A percentile compares a stretch with the other conserved stretches of the same genome.
Evolutionary conservation across 2,888 invertebrate genomes (phyloP).

Genomic region (Catocala fraxini): DNA sequence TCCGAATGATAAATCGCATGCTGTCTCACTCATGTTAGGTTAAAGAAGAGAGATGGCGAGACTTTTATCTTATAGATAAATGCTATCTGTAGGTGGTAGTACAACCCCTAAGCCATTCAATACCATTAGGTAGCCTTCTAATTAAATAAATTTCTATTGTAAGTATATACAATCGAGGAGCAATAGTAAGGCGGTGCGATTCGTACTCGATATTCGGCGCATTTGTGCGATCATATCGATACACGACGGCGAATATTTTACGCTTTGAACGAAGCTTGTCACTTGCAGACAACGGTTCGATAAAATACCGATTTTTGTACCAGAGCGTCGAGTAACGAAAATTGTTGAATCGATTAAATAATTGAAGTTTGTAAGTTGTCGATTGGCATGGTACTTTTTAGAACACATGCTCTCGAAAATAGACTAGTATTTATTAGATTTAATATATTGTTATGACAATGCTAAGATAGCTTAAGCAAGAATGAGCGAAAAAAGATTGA

Average conservation of each 20-base stretch:
- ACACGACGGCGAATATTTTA: constrained; percentile 80
- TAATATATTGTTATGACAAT: too few relatives aligned
- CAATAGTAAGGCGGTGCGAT: constrained; percentile 59
- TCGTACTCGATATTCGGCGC: constrained; percentile 70
- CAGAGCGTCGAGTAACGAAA: constrained; percentile 47
- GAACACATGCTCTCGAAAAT: too few relatives aligned
- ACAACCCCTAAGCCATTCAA: too few relatives aligned
- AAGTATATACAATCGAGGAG: constrained; percentile 46
- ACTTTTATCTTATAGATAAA: too few relatives aligned
- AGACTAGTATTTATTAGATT: too few relatives aligned
- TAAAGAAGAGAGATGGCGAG: too few relatives aligned
- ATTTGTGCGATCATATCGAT: constrained; percentile 77
- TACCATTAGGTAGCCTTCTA: too few relatives aligned
- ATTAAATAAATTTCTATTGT: neutral
- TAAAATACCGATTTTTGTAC: constrained; percentile 64
- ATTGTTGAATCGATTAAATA: constrained; percentile 31
- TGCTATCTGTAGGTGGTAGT: too few relatives aligned
- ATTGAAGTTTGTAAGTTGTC: constrained; percentile 8
- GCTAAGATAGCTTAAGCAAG: too few relatives aligned
- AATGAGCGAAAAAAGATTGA: too few relatives aligned
- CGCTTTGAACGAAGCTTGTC: constrained; percentile 71
- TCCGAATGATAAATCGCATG: too few relatives aligned
- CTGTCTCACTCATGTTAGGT: too few relatives aligned
- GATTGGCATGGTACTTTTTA: neutral
- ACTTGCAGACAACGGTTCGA: constrained; percentile 56